Base-by-base conservation (phyloP, 2,888 invertebrate genomes). In the Cantharis flavilabris region DNA sequence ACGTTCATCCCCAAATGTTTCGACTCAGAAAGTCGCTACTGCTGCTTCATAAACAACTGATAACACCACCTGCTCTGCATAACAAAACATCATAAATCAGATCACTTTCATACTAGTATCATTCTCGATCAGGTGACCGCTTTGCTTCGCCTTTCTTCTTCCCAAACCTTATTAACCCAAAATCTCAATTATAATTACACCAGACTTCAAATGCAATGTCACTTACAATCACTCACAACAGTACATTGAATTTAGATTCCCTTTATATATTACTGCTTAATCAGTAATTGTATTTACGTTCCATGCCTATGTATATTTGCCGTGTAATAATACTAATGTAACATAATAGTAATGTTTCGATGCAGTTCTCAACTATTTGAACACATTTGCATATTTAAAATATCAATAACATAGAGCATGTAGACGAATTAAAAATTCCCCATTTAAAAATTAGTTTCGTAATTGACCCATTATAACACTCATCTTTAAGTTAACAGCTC, bases 1-100 rank as follows among this genome's bases (percentile, higher is more conserved):
- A 76, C 78, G 72, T 76, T 80, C 76, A 70, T 77, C 78, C 78
- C 76, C 83, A 80, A 70, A 73, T 69, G 75, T 76, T 65, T 80
- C 82, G 80, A 81, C 72, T 75, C 77, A 72, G 72, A 78, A 78
- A 67, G 75, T 76, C 76, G 76, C 78, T 71, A 71, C 78, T 69
- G 62, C 72, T 70, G 78, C 73, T 78, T 78, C 71, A 78, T 78
- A 78, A 78, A 78, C 76, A 78, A 78, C 78, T 76, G 78, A 78
- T 78, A 73, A 26, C 73, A 78, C 73, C 78, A 78, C 78, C 78
- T 78, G 76, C 75, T 76, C 72, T 76, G 76, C 78, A 78, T 76
- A 78, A 78, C 76, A 67, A 73, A 30, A 73, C 65, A 62, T 67
- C 67, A 76, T 76, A 76, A 76, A 76, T 76, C 76, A 73, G 62